Evolutionary conservation across 1,140 invertebrate species (phyloP).

Genomic region (Pseudobourletiella spinata): DNA sequence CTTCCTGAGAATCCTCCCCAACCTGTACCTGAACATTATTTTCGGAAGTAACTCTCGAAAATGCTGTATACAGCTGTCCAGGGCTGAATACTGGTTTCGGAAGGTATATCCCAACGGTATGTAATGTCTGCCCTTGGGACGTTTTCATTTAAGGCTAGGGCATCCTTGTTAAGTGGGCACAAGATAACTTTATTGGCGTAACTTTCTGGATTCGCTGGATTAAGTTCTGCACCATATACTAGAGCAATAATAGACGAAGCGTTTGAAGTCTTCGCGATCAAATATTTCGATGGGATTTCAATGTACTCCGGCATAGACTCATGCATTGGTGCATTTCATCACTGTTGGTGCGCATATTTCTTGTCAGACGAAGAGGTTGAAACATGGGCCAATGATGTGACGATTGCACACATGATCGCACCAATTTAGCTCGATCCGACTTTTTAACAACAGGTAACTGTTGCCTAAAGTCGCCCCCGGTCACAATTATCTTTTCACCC

Average conservation of each 20-base stretch:
- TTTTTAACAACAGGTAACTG: conserved; percentile 19
- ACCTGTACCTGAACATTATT: conserved; percentile 1
- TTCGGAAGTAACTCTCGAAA: neutral
- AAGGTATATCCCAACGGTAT: conserved; percentile 20
- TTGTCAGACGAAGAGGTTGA: neutral
- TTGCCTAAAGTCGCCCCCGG: conserved; percentile 32
- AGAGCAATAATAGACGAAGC: neutral
- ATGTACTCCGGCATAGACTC: conserved; percentile 1
- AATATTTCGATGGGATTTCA: conserved; percentile 18
- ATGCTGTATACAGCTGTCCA: conserved; percentile 24
- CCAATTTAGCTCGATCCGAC: neutral
- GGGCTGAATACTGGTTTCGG: conserved; percentile 15
- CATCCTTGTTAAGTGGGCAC: conserved; percentile 15
- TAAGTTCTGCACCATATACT: neutral
- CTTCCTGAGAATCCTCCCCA: neutral
- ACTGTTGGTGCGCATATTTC: conserved; percentile 13
- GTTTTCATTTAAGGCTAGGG: conserved; percentile 34
- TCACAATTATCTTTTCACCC: too few relatives aligned
- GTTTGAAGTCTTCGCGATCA: neutral
- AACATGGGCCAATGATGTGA: neutral
- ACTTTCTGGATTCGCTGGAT: neutral
- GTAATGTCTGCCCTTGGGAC: conserved; percentile 43
- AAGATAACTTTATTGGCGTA: conserved; percentile 5
- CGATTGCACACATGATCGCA: conserved; percentile 7
- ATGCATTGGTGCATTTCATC: neutral